A percentile compares a stretch with the other conserved stretches of the same genome.
phyloP scores from a whole-genome alignment of 2,113 vertebrate genomes.

The Paratilapia polleni region DNA sequence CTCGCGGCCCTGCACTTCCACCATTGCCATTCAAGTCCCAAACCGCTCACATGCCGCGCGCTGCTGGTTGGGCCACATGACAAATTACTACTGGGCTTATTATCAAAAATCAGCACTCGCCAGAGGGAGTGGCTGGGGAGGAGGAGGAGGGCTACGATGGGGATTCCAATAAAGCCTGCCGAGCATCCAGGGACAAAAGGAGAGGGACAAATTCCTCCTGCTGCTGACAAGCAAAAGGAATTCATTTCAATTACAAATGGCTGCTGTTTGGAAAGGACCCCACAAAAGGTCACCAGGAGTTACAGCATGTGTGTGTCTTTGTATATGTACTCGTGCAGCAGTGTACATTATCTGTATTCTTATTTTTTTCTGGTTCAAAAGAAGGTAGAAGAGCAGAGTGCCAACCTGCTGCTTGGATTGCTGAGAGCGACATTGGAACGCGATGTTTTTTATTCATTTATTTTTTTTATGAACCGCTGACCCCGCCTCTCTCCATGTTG shows the following conservation, averaged over 20 bases:
- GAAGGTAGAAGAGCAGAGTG: not conserved
- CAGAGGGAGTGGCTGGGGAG: constrained; percentile 52
- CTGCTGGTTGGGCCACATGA: constrained; percentile 66
- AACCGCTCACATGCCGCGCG: constrained; percentile 61
- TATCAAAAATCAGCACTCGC: constrained; percentile 73
- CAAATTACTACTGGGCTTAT: constrained; percentile 76
- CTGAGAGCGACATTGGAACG: constrained; percentile 15
- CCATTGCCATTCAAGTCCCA: constrained; percentile 63
- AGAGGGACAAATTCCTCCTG: constrained; percentile 45
- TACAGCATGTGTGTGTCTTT: not conserved
- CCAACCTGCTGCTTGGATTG: constrained; percentile 34
- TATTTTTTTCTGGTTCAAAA: constrained; percentile 22
- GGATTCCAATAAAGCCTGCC: constrained; percentile 50
- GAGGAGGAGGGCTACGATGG: not conserved
- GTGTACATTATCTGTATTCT: not conserved
- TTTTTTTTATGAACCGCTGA: constrained; percentile 32
- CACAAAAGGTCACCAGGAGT: constrained; percentile 55
- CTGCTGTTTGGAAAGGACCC: constrained; percentile 1
- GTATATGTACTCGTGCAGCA: not conserved
- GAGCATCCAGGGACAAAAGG: constrained; percentile 58
- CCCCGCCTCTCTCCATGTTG: constrained; percentile 32
- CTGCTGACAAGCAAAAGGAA: constrained; percentile 50
- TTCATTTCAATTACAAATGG: constrained; percentile 61
- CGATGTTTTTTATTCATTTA: constrained; percentile 40
- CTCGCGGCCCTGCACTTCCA: constrained; percentile 51